Conservation (phyloP, 2,113 vertebrate genomes). For the Craseonycteris thonglongyai region DNA sequence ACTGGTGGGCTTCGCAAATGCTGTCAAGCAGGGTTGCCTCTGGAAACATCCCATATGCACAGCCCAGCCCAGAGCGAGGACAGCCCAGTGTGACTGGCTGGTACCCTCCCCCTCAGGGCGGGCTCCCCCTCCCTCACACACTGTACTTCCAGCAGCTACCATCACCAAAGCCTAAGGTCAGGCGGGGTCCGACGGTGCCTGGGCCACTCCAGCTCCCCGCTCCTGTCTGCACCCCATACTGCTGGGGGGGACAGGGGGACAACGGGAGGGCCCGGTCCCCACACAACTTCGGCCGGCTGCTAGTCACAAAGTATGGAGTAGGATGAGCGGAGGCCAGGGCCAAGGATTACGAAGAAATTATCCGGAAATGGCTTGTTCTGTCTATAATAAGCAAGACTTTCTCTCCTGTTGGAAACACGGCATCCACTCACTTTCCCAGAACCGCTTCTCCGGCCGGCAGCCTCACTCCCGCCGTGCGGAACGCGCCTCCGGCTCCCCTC, state of each 20-base stretch:
- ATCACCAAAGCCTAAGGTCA: background rate
- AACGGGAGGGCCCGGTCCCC: background rate
- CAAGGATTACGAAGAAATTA: background rate
- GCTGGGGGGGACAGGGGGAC: background rate
- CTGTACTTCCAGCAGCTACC: background rate
- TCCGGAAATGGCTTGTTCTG: background rate
- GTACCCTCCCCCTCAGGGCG: too few relatives aligned
- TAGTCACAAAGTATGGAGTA: background rate
- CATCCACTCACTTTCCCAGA: background rate
- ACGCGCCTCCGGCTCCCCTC: background rate
- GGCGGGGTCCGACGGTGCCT: background rate
- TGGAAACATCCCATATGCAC: background rate
- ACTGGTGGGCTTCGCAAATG: background rate
- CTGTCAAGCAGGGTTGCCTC: background rate
- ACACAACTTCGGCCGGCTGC: background rate
- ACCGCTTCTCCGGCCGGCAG: background rate
- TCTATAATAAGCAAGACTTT: background rate
- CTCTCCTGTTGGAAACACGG: background rate
- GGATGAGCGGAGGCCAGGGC: background rate
- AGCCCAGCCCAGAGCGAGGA: background rate
- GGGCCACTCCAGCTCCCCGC: background rate
- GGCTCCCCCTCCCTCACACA: background rate
- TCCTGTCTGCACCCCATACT: background rate
- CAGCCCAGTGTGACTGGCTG: background rate
- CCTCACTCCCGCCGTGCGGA: too few relatives aligned